Conservation (phyloP, 2,888 invertebrate species). For the Drosophila mimica region DNA sequence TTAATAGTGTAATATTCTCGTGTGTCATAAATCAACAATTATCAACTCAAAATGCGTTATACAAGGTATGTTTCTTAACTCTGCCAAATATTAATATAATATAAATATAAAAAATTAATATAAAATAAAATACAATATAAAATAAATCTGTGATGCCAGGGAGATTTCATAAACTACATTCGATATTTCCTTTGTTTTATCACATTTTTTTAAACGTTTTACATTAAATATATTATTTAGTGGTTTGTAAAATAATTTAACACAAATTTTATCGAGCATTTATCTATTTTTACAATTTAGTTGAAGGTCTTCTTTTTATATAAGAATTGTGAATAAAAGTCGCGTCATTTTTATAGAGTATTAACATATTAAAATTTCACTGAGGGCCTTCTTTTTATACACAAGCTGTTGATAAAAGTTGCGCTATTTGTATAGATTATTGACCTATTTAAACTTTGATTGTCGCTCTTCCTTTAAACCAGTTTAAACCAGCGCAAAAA, state of each 20-base stretch:
- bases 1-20: slow-evolving; percentile 3
- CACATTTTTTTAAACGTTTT: not conserved
- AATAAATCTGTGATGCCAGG: not conserved
- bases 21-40: not conserved
- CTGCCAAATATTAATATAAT: not conserved
- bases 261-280: not conserved
- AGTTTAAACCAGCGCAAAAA: not conserved
- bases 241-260: not conserved
- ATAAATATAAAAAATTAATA: not conserved
- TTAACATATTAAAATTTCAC: not conserved
- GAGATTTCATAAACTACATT: not conserved
- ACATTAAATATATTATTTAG: not conserved
- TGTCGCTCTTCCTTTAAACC: not conserved
- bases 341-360: not conserved
- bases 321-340: not conserved
- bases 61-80: slow-evolving; percentile 60
- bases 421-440: not conserved
- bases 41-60: slow-evolving; percentile 69
- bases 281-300: not conserved
- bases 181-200: not conserved
- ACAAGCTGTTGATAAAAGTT: not conserved
- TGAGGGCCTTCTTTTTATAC: not conserved
- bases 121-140: not conserved
- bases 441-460: not conserved
- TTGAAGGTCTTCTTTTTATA: not conserved